phyloP scores from a whole-genome alignment of 2,888 invertebrate genomes.

The Microctonus hyperodae region DNA sequence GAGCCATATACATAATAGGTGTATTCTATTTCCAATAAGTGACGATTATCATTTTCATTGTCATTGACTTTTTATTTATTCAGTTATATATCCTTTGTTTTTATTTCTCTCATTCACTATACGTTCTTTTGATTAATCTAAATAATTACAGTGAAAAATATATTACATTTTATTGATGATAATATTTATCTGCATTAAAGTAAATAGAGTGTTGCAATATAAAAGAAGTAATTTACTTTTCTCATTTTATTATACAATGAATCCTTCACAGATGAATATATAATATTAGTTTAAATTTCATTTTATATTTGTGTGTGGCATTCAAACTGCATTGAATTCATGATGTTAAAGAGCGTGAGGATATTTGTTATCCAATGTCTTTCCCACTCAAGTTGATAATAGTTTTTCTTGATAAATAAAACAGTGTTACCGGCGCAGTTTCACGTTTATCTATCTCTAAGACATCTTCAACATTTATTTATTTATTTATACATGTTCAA shows the following conservation, averaged over 20 bases:
- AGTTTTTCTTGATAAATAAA: slow-evolving; percentile 31
- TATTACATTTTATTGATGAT: too few relatives aligned
- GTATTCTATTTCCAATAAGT: neutral
- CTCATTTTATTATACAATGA: neutral
- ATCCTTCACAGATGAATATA: neutral
- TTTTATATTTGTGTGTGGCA: neutral
- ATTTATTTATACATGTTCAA: neutral
- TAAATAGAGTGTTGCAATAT: too few relatives aligned
- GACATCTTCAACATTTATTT: neutral
- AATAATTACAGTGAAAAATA: too few relatives aligned
- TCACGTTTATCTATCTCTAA: neutral
- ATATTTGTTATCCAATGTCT: slow-evolving; percentile 21
- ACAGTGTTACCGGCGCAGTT: slow-evolving; percentile 11
- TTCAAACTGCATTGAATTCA: neutral
- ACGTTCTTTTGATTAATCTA: too few relatives aligned
- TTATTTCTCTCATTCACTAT: too few relatives aligned
- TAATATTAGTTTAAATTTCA: neutral
- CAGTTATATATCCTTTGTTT: neutral
- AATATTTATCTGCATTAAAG: too few relatives aligned
- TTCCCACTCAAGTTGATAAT: slow-evolving; percentile 32
- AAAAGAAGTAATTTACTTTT: too few relatives aligned
- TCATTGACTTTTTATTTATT: neutral
- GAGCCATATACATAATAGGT: neutral
- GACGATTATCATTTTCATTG: slow-evolving; percentile 2
- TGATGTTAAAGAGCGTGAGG: neutral